These are phyloP conservation scores for Eledone cirrhosa DNA, from an alignment of 2,888 invertebrate species.

Conservation along the genomic window DNA sequence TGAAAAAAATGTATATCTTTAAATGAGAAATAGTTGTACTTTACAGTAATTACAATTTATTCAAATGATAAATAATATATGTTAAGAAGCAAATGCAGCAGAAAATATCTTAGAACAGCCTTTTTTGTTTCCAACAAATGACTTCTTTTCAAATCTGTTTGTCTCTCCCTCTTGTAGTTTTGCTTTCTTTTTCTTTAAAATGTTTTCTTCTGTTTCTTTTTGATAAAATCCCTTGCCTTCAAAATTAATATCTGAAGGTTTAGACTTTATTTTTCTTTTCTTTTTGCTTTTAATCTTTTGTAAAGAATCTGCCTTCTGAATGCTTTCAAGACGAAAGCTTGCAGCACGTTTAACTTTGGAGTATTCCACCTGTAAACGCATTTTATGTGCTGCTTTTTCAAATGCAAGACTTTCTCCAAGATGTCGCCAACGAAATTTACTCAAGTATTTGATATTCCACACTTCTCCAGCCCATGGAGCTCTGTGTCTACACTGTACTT, in stretches of 20 bases:
- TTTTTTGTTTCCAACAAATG: constrained; percentile 11
- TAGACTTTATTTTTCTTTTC: constrained; percentile 38
- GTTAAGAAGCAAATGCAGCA: constrained; percentile 8
- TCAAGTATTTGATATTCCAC: constrained; percentile 96
- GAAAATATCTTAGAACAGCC: constrained; percentile 22
- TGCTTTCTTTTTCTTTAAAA: constrained; percentile 40
- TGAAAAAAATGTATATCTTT: no score
- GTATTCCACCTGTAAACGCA: constrained; percentile 85
- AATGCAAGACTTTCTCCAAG: constrained; percentile 91
- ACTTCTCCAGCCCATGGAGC: constrained; percentile 81
- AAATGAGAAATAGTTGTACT: no score
- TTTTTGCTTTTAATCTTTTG: constrained; percentile 33
- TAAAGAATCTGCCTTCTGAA: constrained; percentile 74
- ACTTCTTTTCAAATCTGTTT: neutral
- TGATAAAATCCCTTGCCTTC: constrained; percentile 42
- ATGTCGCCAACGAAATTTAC: constrained; percentile 93
- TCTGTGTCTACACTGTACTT: constrained; percentile 36
- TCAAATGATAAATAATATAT: neutral
- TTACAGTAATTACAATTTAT: no score
- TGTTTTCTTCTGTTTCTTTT: constrained; percentile 56
- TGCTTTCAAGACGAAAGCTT: constrained; percentile 79
- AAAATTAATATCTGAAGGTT: constrained; percentile 31
- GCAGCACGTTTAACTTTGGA: constrained; percentile 87
- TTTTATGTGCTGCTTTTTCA: constrained; percentile 88
- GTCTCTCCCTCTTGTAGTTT: neutral